Evolutionary conservation across 2,113 vertebrate genomes (phyloP).

Genomic region (Blennius ocellaris): DNA sequence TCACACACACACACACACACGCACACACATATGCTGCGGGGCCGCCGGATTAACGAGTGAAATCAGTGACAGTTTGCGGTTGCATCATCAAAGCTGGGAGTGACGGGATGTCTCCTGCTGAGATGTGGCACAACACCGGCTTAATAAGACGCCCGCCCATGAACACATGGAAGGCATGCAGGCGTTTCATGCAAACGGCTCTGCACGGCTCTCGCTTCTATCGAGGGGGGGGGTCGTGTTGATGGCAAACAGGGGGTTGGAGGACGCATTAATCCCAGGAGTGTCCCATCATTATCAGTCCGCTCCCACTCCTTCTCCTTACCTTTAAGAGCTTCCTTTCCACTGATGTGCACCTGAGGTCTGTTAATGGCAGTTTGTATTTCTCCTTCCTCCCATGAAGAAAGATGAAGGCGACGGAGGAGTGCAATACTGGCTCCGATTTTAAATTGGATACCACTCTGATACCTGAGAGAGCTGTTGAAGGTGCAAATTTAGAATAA

Average conservation of each 20-base stretch:
- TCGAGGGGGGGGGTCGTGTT: background rate
- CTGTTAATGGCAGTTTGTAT: constrained; percentile 3
- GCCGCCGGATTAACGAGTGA: constrained; percentile 32
- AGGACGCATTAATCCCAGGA: constrained; percentile 5
- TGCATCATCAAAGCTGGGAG: constrained; percentile 41
- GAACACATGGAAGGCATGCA: constrained; percentile 12
- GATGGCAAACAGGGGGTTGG: background rate
- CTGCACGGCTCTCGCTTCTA: background rate
- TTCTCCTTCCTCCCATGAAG: constrained; percentile 2
- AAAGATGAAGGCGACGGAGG: background rate
- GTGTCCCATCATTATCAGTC: constrained; percentile 19
- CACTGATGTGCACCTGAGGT: constrained; percentile 24
- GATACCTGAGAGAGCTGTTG: background rate
- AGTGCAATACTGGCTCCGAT: constrained; percentile 19
- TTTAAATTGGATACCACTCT: background rate
- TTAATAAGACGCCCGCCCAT: constrained; percentile 24
- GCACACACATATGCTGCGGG: background rate
- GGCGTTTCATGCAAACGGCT: background rate
- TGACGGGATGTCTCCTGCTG: constrained; percentile 11
- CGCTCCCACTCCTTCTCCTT: background rate
- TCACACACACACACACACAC: background rate
- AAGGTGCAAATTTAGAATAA: constrained; percentile 1
- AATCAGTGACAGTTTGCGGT: constrained; percentile 28
- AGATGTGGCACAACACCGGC: constrained; percentile 21
- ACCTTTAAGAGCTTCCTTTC: constrained; percentile 20